phyloP scores from a whole-genome alignment of 2,888 invertebrate species.

The Metallyticus violacea region DNA sequence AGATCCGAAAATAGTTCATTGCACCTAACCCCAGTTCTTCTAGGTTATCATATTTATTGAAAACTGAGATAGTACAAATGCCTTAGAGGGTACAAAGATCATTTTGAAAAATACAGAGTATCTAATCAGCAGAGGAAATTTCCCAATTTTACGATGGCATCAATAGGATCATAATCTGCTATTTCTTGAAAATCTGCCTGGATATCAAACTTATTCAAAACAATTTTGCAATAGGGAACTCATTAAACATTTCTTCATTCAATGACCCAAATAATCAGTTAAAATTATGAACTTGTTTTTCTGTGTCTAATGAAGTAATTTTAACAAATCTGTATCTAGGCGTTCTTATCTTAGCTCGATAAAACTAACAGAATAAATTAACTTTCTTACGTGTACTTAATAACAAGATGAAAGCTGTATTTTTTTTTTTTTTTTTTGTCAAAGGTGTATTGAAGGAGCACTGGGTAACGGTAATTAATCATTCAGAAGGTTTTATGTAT shows the following conservation, averaged over 20 bases:
- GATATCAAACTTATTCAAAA: neutral
- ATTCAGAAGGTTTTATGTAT: too few species aligned
- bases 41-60: neutral
- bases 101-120: neutral
- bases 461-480: too few species aligned
- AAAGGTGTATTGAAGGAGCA: too few species aligned
- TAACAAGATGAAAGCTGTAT: too few species aligned
- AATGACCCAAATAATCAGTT: neutral
- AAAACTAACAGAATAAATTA: too few species aligned
- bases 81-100: neutral
- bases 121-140: neutral
- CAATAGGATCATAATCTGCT: neutral
- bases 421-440: too few species aligned
- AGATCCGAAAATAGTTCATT: neutral
- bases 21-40: neutral
- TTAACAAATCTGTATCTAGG: too few species aligned
- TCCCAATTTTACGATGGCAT: neutral
- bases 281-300: neutral
- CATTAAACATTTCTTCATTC: neutral
- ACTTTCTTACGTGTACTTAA: too few species aligned
- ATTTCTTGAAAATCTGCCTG: neutral
- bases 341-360: too few species aligned
- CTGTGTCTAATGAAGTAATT: too few species aligned
- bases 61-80: neutral
- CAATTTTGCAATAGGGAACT: neutral